Evolutionary conservation across 2,113 vertebrate species (phyloP).

Genomic region (Aegithalos caudatus): DNA sequence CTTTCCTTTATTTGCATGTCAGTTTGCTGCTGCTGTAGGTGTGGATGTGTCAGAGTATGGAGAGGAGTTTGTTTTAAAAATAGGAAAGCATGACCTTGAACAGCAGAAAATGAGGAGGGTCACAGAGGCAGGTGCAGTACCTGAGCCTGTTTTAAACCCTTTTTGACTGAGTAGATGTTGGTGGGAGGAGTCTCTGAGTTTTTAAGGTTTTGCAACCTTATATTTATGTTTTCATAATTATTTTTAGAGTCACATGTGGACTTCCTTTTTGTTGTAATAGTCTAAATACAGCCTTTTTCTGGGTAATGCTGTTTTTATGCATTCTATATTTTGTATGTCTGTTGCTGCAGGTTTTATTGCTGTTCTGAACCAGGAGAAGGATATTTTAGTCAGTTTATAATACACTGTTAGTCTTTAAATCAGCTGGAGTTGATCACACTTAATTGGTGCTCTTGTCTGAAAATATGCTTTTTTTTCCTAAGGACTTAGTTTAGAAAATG

Average conservation of each 20-base stretch:
- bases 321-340: background rate
- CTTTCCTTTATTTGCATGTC: background rate
- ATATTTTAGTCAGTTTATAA: background rate
- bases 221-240: background rate
- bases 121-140: background rate
- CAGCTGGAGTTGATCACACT: background rate
- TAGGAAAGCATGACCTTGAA: background rate
- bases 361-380: background rate
- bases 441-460: background rate
- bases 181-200: background rate
- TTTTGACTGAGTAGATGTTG: background rate
- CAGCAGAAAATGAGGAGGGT: background rate
- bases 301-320: background rate
- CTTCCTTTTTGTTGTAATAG: background rate
- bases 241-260: background rate
- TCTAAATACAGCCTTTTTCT: background rate
- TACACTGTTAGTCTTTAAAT: background rate
- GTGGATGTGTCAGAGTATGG: background rate
- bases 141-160: background rate
- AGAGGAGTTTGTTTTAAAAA: background rate
- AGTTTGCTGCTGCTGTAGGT: background rate
- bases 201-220: background rate
- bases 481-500: background rate
- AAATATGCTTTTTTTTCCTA: background rate
- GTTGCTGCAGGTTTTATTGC: background rate